Percentiles rank a stretch among this genome's conserved stretches.
Conservation (phyloP, 1,140 invertebrate genomes). For the Venustaconcha ellipsiformis region DNA sequence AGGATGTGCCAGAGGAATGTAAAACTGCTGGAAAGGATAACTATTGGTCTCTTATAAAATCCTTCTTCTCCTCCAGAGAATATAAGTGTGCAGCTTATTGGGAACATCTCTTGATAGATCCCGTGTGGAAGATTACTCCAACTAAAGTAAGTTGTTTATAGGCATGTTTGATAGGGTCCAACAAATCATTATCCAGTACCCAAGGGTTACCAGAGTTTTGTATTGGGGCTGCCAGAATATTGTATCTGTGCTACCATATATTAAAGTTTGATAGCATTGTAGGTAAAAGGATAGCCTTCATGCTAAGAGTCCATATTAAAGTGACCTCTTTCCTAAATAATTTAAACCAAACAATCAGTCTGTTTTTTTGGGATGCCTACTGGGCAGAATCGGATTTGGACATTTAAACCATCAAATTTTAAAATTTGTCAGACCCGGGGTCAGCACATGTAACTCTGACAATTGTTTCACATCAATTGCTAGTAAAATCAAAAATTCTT, state of each 20-base stretch:
- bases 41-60: conserved; percentile 21
- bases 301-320: no score
- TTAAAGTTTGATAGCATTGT: not conserved
- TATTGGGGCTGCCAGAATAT: not conserved
- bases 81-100: conserved; percentile 55
- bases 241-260: no score
- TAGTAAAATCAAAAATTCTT: no score
- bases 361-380: no score
- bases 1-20: conserved; percentile 43
- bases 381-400: no score
- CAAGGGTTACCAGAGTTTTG: not conserved
- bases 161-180: not conserved
- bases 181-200: not conserved
- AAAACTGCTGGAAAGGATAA: conserved; percentile 14
- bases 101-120: conserved; percentile 49
- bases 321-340: no score
- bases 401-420: no score
- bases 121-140: conserved; percentile 44
- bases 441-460: no score
- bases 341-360: no score
- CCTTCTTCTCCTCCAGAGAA: conserved; percentile 38
- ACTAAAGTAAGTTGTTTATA: conserved; percentile 42
- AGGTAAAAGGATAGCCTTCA: no score
- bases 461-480: no score
- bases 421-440: no score